Conservation (phyloP, 2,888 invertebrate species). For the Habroteleia sp. region DNA sequence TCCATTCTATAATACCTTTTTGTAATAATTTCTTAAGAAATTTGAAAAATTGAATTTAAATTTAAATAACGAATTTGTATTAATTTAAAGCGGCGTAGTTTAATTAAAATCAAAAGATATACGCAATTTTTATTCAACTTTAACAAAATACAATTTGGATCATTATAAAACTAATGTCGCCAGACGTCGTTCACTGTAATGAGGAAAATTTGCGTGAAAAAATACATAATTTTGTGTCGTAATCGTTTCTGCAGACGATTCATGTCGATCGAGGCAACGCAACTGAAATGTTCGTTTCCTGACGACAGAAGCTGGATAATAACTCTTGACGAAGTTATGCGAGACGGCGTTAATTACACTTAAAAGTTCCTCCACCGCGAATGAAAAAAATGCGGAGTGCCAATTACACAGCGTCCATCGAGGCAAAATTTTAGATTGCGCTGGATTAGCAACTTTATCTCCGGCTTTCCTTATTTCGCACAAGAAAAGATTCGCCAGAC, state of each 20-base stretch:
- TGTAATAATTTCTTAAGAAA: too few relatives aligned
- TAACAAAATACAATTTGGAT: too few relatives aligned
- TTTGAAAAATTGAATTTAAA: too few relatives aligned
- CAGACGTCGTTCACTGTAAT: neutral
- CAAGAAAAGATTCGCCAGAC: conserved; percentile 25
- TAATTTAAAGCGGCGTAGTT: neutral
- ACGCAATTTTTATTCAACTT: too few relatives aligned
- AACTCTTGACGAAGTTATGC: conserved; percentile 60
- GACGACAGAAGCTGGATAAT: conserved; percentile 50
- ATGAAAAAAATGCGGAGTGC: conserved; percentile 59
- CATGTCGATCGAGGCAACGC: conserved; percentile 35
- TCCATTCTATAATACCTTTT: too few relatives aligned
- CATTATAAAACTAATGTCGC: conserved; percentile 4
- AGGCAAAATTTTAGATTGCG: conserved; percentile 58
- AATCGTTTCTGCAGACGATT: conserved; percentile 47
- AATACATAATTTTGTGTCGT: conserved; percentile 27
- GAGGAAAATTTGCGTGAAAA: conserved; percentile 20
- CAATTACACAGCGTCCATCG: conserved; percentile 60
- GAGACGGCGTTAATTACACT: conserved; percentile 63
- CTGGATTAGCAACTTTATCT: conserved; percentile 53
- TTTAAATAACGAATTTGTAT: too few relatives aligned
- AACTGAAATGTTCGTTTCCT: conserved; percentile 43
- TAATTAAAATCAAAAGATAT: neutral
- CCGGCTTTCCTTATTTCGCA: conserved; percentile 26
- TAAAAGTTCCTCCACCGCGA: conserved; percentile 53